These are phyloP conservation scores for Copsychus sechellarum DNA, from an alignment of 2,113 vertebrate genomes.

Conservation along the genomic window DNA sequence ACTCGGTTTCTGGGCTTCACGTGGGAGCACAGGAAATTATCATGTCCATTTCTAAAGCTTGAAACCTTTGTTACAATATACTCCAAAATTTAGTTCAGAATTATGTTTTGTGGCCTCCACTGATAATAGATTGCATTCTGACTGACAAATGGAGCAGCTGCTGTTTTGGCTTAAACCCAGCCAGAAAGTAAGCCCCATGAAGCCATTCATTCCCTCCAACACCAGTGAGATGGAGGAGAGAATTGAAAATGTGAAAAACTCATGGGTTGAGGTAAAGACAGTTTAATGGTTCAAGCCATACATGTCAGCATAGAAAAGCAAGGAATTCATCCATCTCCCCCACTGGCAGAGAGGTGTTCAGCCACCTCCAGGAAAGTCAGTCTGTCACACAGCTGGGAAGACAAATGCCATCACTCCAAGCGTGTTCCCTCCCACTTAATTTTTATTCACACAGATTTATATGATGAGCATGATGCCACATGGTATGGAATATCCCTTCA, in stretches of 20 bases:
- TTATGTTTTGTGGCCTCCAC: not conserved
- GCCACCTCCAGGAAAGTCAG: not conserved
- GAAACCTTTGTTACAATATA: not conserved
- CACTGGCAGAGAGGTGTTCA: not conserved
- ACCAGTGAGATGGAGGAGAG: not conserved
- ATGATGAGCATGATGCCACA: not conserved
- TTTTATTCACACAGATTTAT: not conserved
- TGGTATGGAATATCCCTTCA: not conserved
- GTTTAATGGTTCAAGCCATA: not conserved
- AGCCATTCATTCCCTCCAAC: not conserved
- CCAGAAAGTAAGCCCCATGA: not conserved
- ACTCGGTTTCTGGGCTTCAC: not conserved
- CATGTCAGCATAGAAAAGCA: not conserved
- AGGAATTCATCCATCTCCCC: not conserved
- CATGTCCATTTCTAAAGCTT: not conserved
- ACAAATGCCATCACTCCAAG: not conserved
- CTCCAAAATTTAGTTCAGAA: not conserved
- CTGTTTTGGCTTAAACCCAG: not conserved
- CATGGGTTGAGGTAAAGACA: not conserved
- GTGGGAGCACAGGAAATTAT: not conserved
- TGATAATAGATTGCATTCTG: not conserved
- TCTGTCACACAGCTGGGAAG: not conserved
- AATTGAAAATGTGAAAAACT: not conserved
- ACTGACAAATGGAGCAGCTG: not conserved
- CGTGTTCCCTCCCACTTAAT: rapidly evolving